Conservation (phyloP, 1,140 invertebrate species). For the Zaprionus vittiger region DNA sequence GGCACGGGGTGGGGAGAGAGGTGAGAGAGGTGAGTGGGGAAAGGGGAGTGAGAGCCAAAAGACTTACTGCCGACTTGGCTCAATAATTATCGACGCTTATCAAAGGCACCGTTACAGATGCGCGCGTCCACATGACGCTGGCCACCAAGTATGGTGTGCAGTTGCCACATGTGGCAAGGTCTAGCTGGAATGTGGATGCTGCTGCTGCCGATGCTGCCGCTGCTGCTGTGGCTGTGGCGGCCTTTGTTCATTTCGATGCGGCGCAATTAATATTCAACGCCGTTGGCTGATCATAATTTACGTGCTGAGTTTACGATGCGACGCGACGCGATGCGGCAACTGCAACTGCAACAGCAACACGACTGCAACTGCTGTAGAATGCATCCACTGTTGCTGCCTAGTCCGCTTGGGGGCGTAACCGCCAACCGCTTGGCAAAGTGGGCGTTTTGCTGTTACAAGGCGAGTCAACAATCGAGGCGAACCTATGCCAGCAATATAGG, state of each 20-base stretch:
- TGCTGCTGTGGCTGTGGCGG: conserved; percentile 45
- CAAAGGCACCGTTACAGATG: conserved; percentile 82
- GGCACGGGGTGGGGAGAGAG: conserved; percentile 10
- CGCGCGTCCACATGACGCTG: conserved; percentile 67
- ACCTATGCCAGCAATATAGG: background rate
- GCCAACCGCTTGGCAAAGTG: conserved; percentile 64
- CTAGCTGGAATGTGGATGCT: conserved; percentile 42
- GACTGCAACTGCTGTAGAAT: background rate
- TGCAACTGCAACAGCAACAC: conserved; percentile 19
- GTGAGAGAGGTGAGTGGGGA: background rate
- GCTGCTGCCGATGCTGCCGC: conserved; percentile 16
- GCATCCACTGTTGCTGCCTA: too few species aligned
- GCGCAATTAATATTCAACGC: conserved; percentile 84
- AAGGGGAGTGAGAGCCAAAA: background rate
- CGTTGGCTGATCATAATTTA: conserved; percentile 84
- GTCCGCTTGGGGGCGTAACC: conserved; percentile 61
- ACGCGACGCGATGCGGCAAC: conserved; percentile 31
- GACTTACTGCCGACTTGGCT: conserved; percentile 38
- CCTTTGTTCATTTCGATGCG: conserved; percentile 79
- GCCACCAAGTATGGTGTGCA: conserved; percentile 70
- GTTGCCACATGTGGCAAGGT: conserved; percentile 28
- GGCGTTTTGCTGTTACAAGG: conserved; percentile 60
- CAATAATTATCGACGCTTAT: conserved; percentile 83
- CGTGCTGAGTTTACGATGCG: conserved; percentile 84
- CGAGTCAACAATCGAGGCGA: conserved; percentile 52